Evolutionary conservation across 2,888 invertebrate genomes (phyloP), one percentile per base, ranked within the genome.

Genomic region (Stictocephala bisonia): DNA sequence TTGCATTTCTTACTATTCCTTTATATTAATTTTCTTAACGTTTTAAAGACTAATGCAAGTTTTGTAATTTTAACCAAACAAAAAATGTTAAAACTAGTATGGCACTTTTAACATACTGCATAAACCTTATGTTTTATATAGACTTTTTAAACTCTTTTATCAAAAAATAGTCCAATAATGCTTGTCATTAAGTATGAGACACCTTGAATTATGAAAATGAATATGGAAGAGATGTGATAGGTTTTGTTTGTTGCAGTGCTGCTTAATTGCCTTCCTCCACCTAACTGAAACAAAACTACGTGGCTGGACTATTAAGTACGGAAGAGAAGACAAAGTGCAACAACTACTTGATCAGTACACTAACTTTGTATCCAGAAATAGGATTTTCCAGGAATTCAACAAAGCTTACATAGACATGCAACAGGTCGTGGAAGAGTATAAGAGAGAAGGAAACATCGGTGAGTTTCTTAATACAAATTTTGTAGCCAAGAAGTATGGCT

Each of bases 331-430:
- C 76, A 91, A 92, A 84, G 95, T 94, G 22, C 89, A 91, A 82
- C 91, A 91, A 82, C 89, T 95, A 83, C 84, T 96, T 83, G 94
- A 95, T 79, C 95, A 96, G 83, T 96, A 96, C 82, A 90, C 93
- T 81, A 95, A 94, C 86, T 96, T 96, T 84, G 95, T 96, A 44
- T 94, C 94, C n/a, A 90, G 92, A 80, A 95, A 95, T 85, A 91
- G 94, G 85, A 94, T 96, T 81, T 96, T 96, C 88, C 95, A 95
- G 85, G 96, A 96, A 85, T 96, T 96, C 82, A 94, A 95, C 82
- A 93, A 94, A 85, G 96, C 96, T 40, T 95, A 92, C 82, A 87
- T 93, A 71, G 96, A 96, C 83, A 95, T 96, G 90, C 94, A 95
- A 84, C 93, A 94, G 83, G 95, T 96, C 41, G 92, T 93, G 27